These are phyloP conservation scores for Catharus minimus DNA, from an alignment of 2,113 vertebrate genomes.

Conservation along the genomic window DNA sequence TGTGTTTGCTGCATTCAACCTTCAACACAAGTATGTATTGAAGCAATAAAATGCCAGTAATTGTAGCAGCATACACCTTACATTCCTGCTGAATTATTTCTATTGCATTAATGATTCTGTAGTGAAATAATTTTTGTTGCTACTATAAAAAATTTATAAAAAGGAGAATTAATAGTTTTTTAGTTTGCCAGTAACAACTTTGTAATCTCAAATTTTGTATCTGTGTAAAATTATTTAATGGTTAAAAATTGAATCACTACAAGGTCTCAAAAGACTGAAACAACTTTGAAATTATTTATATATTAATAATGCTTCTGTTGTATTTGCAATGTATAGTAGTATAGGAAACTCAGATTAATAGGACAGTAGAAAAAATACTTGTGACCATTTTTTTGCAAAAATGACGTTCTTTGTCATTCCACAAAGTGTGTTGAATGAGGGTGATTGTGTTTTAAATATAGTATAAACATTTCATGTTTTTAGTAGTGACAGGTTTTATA, in stretches of 20 bases:
- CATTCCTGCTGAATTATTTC: constrained; percentile 33
- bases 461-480: not conserved
- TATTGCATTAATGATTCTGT: constrained; percentile 9
- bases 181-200: not conserved
- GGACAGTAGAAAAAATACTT: not conserved
- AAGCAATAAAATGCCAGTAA: constrained; percentile 35
- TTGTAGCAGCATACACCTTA: not conserved
- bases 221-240: not conserved
- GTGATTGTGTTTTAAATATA: not conserved
- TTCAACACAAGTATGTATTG: constrained; percentile 33
- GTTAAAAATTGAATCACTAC: not conserved
- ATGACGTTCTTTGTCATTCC: not conserved
- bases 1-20: constrained; percentile 28
- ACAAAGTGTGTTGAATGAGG: not conserved
- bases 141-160: not conserved
- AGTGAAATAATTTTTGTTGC: not conserved
- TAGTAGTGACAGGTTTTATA: not conserved
- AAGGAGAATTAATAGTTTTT: not conserved
- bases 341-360: not conserved
- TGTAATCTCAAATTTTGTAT: not conserved
- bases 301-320: not conserved
- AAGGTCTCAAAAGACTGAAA: not conserved
- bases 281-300: not conserved
- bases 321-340: not conserved
- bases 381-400: not conserved